Evolutionary conservation across 1,140 invertebrate species (phyloP).

Genomic region (Sminthurides bifidus): DNA sequence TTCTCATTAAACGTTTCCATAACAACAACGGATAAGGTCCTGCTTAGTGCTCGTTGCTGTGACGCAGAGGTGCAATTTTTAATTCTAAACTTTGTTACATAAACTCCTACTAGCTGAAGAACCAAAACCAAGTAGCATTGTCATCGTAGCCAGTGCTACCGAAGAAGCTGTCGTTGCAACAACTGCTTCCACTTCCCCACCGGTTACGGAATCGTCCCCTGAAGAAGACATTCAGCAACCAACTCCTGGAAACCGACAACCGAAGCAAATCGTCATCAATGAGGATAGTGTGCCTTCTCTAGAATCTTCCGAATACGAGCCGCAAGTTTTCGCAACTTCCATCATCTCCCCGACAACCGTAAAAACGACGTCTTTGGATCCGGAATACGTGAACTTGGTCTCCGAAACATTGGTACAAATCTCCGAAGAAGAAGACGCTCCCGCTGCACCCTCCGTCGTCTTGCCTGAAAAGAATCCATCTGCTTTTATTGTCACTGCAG

Average conservation of each 20-base stretch:
- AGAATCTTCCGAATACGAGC: slow-evolving; percentile 27
- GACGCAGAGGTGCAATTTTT: not conserved
- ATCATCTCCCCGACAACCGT: not conserved
- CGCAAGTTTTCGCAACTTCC: slow-evolving; percentile 16
- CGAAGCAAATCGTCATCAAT: slow-evolving; percentile 2
- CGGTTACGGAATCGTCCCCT: not conserved
- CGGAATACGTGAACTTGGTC: not conserved
- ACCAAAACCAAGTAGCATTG: slow-evolving; percentile 31
- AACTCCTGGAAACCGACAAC: slow-evolving; percentile 2
- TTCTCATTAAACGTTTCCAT: not conserved
- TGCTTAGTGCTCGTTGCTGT: not conserved
- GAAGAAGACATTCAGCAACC: too few species aligned
- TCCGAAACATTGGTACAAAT: not conserved
- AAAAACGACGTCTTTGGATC: slow-evolving; percentile 1
- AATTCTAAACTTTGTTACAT: not conserved
- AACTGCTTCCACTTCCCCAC: not conserved
- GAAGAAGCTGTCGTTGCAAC: slow-evolving; percentile 34
- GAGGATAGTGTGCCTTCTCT: slow-evolving; percentile 7
- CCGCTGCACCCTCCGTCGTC: slow-evolving; percentile 7
- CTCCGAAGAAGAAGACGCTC: not conserved
- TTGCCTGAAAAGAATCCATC: not conserved
- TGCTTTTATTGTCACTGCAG: slow-evolving; percentile 7
- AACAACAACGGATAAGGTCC: not conserved
- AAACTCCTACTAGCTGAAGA: not conserved
- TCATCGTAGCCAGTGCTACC: slow-evolving; percentile 45